phyloP scores from a whole-genome alignment of 2,797 vertebrate species.

The Notolabrus celidotus region DNA sequence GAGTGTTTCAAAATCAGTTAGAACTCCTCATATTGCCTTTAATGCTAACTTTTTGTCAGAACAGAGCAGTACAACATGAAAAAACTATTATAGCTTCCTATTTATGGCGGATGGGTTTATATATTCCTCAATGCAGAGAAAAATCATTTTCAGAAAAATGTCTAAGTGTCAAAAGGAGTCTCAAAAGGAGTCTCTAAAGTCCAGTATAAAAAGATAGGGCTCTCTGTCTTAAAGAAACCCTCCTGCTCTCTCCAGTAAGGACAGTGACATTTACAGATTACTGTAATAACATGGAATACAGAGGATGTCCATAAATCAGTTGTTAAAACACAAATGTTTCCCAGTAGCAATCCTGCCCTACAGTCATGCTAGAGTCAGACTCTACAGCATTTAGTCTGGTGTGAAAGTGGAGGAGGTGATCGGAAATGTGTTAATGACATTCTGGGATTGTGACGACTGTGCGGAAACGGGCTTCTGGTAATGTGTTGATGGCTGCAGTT shows the following conservation, averaged over 20 bases:
- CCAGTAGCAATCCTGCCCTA: constrained; percentile 17
- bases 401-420: constrained; percentile 69
- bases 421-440: constrained; percentile 63
- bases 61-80: too few species aligned
- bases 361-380: constrained; percentile 34
- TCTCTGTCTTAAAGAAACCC: background rate
- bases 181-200: background rate
- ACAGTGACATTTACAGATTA: background rate
- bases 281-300: constrained; percentile 7
- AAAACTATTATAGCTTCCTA: too few species aligned
- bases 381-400: constrained; percentile 30
- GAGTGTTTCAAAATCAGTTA: too few species aligned
- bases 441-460: constrained; percentile 51
- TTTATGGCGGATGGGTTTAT: too few species aligned
- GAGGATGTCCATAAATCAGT: constrained; percentile 8
- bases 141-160: too few species aligned
- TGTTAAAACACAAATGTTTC: constrained; percentile 19
- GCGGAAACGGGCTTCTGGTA: constrained; percentile 8
- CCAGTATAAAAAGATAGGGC: background rate
- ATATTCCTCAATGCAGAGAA: too few species aligned
- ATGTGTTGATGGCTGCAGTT: constrained; percentile 20
- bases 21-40: too few species aligned
- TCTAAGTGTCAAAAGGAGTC: background rate
- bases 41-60: too few species aligned
- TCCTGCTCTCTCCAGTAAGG: background rate